Percentiles rank a stretch among this genome's conserved stretches.
phyloP scores from a whole-genome alignment of 1,140 invertebrate genomes.

The Neodiprion fabricii region DNA sequence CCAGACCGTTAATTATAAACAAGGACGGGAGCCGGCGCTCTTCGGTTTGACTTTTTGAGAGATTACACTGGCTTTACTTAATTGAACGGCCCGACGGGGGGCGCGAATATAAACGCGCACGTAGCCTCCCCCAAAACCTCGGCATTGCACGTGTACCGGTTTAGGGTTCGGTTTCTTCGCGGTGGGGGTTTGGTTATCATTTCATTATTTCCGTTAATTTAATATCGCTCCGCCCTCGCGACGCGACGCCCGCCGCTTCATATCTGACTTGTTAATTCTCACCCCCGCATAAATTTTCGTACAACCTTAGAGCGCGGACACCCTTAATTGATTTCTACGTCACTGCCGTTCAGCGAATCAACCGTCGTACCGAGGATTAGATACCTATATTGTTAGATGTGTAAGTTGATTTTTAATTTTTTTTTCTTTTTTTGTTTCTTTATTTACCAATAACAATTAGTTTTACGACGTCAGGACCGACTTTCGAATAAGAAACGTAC shows the following conservation, averaged over 20 bases:
- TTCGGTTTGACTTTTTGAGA: conserved; percentile 40
- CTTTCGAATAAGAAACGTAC: too few relatives aligned
- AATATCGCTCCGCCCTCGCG: conserved; percentile 37
- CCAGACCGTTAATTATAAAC: background rate
- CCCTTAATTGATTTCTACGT: conserved; percentile 58
- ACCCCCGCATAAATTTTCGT: conserved; percentile 56
- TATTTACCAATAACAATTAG: too few relatives aligned
- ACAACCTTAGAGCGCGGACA: conserved; percentile 32
- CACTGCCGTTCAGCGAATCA: background rate
- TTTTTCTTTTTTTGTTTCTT: too few relatives aligned
- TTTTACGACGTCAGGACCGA: too few relatives aligned
- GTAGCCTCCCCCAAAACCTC: background rate
- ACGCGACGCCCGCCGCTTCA: conserved; percentile 25
- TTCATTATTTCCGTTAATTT: conserved; percentile 59
- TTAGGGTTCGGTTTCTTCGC: conserved; percentile 4
- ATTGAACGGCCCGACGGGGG: conserved; percentile 11
- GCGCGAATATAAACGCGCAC: background rate
- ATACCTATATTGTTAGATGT: too few relatives aligned
- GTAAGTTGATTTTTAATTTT: too few relatives aligned
- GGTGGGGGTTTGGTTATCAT: conserved; percentile 42
- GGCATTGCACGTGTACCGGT: too few relatives aligned
- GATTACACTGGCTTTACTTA: conserved; percentile 34
- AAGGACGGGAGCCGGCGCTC: background rate
- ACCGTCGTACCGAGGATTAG: too few relatives aligned
- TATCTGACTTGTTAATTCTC: conserved; percentile 63